A percentile compares a stretch with the other conserved stretches of the same genome.
phyloP scores from a whole-genome alignment of 2,888 invertebrate species.

The Pediacus dermestoides region DNA sequence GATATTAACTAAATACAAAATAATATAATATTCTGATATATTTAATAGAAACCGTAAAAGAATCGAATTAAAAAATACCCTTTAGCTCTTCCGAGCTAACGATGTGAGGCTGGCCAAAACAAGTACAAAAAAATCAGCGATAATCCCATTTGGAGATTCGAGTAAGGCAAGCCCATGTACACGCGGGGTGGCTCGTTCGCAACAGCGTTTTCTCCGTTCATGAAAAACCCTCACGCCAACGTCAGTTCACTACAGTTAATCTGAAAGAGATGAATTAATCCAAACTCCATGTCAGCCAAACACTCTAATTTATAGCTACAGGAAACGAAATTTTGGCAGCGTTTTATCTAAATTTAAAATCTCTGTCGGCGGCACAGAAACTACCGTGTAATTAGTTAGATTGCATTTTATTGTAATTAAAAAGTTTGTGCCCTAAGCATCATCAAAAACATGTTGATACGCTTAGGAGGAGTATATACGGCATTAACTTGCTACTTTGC shows the following conservation, averaged over 20 bases:
- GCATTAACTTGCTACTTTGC: too few species aligned
- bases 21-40: background rate
- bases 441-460: constrained; percentile 36
- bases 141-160: constrained; percentile 9
- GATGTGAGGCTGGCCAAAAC: too few species aligned
- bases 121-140: constrained; percentile 6
- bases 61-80: too few species aligned
- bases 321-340: constrained; percentile 52
- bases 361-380: constrained; percentile 44
- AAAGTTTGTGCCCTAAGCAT: constrained; percentile 39
- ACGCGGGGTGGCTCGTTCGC: too few species aligned
- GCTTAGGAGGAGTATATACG: too few species aligned
- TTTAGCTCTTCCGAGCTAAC: too few species aligned
- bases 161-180: too few species aligned
- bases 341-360: constrained; percentile 53
- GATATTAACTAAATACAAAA: too few species aligned
- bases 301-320: constrained; percentile 47
- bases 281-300: constrained; percentile 49
- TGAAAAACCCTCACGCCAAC: constrained; percentile 41
- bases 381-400: constrained; percentile 49
- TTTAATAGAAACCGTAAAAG: background rate
- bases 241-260: constrained; percentile 49
- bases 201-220: constrained; percentile 18
- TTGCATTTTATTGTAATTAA: constrained; percentile 50
- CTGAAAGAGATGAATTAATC: constrained; percentile 53